These are phyloP conservation scores for Astur gentilis DNA, from an alignment of 2,113 vertebrate genomes.

Conservation along the genomic window DNA sequence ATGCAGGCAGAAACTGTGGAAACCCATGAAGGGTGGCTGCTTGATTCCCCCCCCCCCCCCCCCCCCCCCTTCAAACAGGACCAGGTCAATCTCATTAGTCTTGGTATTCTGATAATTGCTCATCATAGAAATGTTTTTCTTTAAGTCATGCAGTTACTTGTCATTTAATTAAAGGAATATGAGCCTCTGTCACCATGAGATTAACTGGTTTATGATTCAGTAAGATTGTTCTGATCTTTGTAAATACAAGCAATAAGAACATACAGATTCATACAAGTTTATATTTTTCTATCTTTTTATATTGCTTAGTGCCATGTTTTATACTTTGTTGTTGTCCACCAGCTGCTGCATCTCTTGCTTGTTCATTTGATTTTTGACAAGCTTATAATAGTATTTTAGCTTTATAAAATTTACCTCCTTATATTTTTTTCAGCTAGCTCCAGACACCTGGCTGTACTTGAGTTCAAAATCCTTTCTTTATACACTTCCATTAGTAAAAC, in stretches of 20 bases:
- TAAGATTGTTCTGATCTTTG: background rate
- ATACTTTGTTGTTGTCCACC: background rate
- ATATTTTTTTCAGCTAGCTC: background rate
- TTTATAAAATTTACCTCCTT: background rate
- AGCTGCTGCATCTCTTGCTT: background rate
- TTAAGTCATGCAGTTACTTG: background rate
- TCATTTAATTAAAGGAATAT: background rate
- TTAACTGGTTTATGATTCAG: background rate
- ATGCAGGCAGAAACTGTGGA: background rate
- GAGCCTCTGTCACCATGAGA: background rate
- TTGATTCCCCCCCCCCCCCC: accelerated
- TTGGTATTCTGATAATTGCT: background rate
- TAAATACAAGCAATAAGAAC: background rate
- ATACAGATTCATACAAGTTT: background rate
- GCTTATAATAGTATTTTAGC: background rate
- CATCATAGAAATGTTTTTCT: background rate
- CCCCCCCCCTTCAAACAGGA: background rate
- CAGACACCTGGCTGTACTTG: background rate
- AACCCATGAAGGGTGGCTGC: background rate
- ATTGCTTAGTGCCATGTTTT: background rate
- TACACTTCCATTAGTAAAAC: background rate
- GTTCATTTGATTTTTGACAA: background rate
- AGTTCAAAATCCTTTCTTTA: background rate
- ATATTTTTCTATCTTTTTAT: background rate
- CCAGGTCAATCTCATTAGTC: background rate